A percentile compares a stretch with the other conserved stretches of the same genome.
phyloP scores from a whole-genome alignment of 2,888 invertebrate species.

The Brachypalpus laphriformis region DNA sequence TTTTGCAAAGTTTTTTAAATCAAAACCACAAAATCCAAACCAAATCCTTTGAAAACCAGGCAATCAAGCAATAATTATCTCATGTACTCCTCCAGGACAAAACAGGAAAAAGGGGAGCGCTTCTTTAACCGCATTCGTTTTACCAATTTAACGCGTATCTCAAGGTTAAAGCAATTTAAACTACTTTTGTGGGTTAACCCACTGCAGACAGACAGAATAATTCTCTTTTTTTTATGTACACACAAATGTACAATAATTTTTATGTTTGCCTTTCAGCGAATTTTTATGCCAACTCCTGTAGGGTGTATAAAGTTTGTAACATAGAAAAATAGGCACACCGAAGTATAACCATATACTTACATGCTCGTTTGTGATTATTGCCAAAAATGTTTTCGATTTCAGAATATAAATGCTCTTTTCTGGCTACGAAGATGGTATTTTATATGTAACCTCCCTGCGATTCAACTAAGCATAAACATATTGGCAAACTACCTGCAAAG shows the following conservation, averaged over 20 bases:
- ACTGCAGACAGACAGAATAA: constrained; percentile 50
- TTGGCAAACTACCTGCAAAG: too few relatives aligned
- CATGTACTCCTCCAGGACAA: neutral
- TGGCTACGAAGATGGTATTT: too few relatives aligned
- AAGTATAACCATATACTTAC: too few relatives aligned
- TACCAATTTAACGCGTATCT: constrained; percentile 40
- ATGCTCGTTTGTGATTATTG: too few relatives aligned
- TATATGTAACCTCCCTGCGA: too few relatives aligned
- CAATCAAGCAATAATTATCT: constrained; percentile 66
- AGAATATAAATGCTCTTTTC: too few relatives aligned
- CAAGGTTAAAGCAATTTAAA: constrained; percentile 50
- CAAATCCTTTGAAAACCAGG: constrained; percentile 42
- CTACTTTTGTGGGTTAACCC: constrained; percentile 22
- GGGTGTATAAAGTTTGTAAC: neutral
- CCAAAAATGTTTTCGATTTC: too few relatives aligned
- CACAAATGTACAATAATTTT: constrained; percentile 1
- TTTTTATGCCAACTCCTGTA: neutral
- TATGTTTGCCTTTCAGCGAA: constrained; percentile 33
- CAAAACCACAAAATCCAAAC: constrained; percentile 39
- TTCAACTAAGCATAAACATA: too few relatives aligned
- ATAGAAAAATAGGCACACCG: too few relatives aligned
- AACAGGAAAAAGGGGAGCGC: neutral
- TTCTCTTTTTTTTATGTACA: constrained; percentile 16
- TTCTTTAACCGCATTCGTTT: constrained; percentile 29
- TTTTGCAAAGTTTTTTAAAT: constrained; percentile 32